Conservation (phyloP, 1,140 invertebrate species). For the Brachionus asplanchnoidis region DNA sequence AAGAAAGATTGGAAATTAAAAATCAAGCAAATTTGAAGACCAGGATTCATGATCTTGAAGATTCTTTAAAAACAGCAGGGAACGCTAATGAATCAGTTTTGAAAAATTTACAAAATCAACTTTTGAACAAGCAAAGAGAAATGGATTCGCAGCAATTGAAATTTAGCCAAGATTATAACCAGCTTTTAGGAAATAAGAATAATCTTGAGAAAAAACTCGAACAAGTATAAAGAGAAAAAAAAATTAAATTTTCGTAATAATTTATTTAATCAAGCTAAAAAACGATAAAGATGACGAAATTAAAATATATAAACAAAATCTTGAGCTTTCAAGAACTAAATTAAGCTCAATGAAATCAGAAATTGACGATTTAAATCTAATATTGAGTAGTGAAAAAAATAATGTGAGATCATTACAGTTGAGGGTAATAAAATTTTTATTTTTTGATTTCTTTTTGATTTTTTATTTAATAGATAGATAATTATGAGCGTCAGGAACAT, state of each 20-base stretch:
- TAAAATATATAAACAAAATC: background rate
- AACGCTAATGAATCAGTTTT: background rate
- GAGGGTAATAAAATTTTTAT: background rate
- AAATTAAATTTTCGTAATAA: background rate
- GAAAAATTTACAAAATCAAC: constrained; percentile 34
- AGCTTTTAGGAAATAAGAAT: background rate
- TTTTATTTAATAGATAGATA: background rate
- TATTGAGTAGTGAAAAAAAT: background rate
- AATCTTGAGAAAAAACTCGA: background rate
- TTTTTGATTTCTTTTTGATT: background rate
- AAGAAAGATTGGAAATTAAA: constrained; percentile 37
- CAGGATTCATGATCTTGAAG: constrained; percentile 28
- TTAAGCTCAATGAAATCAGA: background rate
- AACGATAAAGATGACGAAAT: background rate
- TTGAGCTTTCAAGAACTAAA: background rate
- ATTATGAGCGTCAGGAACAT: background rate
- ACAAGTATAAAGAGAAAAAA: background rate
- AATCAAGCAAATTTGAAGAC: constrained; percentile 5
- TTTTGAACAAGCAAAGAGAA: background rate
- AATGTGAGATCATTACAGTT: background rate
- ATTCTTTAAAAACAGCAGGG: background rate
- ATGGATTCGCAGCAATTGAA: background rate
- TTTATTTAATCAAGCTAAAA: background rate
- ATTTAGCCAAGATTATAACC: background rate
- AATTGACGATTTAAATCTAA: background rate